Conservation (phyloP, 2,888 invertebrate species). For the Drosophila mimica region DNA sequence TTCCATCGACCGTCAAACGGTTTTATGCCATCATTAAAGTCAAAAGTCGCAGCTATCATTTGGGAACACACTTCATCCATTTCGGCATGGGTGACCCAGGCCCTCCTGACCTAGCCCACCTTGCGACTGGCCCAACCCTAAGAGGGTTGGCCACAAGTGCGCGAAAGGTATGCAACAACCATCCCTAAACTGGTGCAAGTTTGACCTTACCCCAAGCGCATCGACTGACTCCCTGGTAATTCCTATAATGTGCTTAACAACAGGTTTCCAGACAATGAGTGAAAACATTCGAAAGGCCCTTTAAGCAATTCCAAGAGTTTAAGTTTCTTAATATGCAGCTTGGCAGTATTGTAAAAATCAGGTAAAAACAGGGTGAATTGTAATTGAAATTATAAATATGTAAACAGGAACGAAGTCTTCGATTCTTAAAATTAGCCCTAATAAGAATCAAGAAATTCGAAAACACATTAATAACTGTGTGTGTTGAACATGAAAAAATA, state of each 20-base stretch:
- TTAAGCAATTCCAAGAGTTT: background rate
- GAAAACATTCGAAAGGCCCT: background rate
- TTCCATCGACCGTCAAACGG: conserved; percentile 23
- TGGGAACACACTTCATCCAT: conserved; percentile 55
- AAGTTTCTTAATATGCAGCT: background rate
- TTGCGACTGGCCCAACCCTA: conserved; percentile 27
- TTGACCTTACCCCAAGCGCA: conserved; percentile 18
- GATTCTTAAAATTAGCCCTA: background rate
- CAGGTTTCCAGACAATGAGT: conserved; percentile 11
- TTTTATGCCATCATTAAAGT: conserved; percentile 64
- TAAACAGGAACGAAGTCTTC: background rate
- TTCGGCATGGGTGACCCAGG: conserved; percentile 6
- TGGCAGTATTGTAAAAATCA: background rate
- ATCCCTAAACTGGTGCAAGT: conserved; percentile 1
- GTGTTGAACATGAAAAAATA: background rate
- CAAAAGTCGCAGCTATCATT: conserved; percentile 36
- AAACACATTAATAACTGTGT: background rate
- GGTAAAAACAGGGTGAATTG: background rate
- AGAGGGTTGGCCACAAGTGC: conserved; percentile 15
- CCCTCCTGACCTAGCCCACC: conserved; percentile 49
- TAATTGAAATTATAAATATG: background rate
- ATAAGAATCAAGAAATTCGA: background rate
- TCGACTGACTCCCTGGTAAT: background rate
- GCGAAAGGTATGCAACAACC: conserved; percentile 23
- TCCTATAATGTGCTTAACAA: conserved; percentile 17